Conservation (phyloP, 2,797 vertebrate genomes). For the Poeciliopsis infans region DNA sequence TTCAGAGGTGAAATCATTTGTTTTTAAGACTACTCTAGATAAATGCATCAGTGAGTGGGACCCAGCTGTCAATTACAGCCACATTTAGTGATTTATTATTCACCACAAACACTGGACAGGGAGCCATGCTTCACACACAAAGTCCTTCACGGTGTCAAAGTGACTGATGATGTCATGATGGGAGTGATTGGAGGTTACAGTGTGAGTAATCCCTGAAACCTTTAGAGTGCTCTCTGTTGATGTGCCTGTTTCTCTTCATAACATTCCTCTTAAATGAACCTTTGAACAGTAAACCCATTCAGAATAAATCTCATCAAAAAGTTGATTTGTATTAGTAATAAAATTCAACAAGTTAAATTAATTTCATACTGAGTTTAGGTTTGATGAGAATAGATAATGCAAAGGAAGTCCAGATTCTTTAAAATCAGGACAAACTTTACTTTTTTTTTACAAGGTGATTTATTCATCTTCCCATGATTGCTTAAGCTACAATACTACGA, state of each 20-base stretch:
- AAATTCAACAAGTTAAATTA: neutral
- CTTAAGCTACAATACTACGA: no score
- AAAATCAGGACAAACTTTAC: neutral
- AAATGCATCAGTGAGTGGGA: neutral
- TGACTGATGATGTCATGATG: conserved; percentile 53
- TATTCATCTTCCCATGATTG: neutral
- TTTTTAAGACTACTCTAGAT: neutral
- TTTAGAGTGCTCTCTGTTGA: conserved; percentile 25
- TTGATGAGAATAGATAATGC: neutral
- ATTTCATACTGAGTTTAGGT: neutral
- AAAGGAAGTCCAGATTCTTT: neutral
- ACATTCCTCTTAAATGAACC: neutral
- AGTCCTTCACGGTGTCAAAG: conserved; percentile 52
- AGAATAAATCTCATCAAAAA: neutral
- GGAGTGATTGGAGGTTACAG: conserved; percentile 25
- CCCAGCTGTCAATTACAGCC: conserved; percentile 50
- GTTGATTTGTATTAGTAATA: neutral
- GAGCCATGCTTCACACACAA: conserved; percentile 31
- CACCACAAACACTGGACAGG: conserved; percentile 19
- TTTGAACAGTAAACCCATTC: neutral
- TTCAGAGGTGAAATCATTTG: neutral
- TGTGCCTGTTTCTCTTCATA: neutral
- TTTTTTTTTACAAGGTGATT: neutral
- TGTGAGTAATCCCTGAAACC: conserved; percentile 35
- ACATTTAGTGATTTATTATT: conserved; percentile 40